phyloP scores from a whole-genome alignment of 2,888 invertebrate genomes.

The Heterodera filipjevi region DNA sequence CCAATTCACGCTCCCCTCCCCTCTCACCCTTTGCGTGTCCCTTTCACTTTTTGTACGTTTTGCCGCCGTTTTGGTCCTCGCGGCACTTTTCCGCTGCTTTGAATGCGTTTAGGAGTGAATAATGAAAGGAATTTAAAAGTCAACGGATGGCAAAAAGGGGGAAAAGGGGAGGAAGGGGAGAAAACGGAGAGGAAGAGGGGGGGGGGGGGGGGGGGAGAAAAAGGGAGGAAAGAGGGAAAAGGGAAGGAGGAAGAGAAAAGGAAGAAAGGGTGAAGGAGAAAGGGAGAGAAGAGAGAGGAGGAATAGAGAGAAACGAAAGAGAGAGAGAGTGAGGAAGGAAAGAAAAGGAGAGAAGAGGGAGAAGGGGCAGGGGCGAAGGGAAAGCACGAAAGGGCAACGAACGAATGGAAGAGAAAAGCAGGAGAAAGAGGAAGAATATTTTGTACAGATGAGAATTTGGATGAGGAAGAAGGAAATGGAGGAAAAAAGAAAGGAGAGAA shows the following conservation, averaged over 20 bases:
- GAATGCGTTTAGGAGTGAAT: not conserved
- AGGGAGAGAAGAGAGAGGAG: too few relatives aligned
- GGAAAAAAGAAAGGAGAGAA: not conserved
- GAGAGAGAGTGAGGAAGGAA: too few relatives aligned
- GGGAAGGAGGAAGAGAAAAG: not conserved
- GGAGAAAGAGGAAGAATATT: too few relatives aligned
- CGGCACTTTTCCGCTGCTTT: conserved; percentile 5
- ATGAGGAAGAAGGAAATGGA: too few relatives aligned
- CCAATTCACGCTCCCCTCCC: conserved; percentile 22
- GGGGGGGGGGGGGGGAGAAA: not conserved
- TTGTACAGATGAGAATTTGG: too few relatives aligned
- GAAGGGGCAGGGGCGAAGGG: not conserved
- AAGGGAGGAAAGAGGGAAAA: not conserved
- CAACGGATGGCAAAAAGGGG: not conserved
- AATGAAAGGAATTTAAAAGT: not conserved
- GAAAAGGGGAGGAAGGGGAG: not conserved
- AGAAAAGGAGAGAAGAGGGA: not conserved
- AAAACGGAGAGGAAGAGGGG: not conserved
- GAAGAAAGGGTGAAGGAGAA: not conserved
- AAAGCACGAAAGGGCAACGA: not conserved
- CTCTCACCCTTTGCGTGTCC: conserved; percentile 20
- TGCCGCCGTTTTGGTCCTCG: conserved; percentile 4
- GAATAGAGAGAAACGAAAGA: not conserved
- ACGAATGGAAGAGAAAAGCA: too few relatives aligned
- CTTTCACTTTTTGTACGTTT: conserved; percentile 3